phyloP scores from a whole-genome alignment of 2,888 invertebrate species.

The Fragum sueziense region DNA sequence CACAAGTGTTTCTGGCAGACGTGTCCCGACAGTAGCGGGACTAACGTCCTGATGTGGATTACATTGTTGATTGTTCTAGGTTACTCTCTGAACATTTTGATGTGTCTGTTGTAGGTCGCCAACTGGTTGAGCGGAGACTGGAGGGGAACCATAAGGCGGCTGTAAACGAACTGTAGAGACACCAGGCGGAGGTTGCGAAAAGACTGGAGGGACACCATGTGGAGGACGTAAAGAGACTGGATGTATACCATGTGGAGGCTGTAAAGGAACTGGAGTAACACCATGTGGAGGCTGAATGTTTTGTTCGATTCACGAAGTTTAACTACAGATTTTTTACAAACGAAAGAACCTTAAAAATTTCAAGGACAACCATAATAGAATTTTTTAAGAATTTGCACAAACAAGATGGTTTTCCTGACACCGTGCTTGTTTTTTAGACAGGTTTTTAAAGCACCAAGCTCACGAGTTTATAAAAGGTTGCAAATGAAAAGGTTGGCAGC shows the following conservation, averaged over 20 bases:
- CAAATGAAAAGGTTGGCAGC: conserved; percentile 46
- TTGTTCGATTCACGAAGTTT: neutral
- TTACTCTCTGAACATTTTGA: neutral
- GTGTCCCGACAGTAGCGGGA: too few species aligned
- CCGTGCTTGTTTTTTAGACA: neutral
- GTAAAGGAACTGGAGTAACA: neutral
- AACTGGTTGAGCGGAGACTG: neutral
- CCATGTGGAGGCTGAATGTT: neutral
- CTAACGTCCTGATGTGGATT: too few species aligned
- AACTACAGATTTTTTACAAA: neutral
- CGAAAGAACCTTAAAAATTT: neutral
- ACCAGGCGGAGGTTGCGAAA: neutral
- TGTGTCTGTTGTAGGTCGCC: neutral
- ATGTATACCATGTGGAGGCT: neutral
- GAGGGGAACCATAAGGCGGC: neutral
- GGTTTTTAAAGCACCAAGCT: conserved; percentile 24
- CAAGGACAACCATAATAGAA: neutral
- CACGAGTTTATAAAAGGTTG: conserved; percentile 30
- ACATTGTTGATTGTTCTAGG: too few species aligned
- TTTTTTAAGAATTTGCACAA: neutral
- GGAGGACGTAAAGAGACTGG: neutral
- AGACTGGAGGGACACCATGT: neutral
- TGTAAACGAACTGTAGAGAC: neutral
- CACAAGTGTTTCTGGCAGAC: too few species aligned
- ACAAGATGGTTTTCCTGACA: conserved; percentile 42